phyloP scores from a whole-genome alignment of 1,140 invertebrate genomes.

The Cyclargus thomasi region DNA sequence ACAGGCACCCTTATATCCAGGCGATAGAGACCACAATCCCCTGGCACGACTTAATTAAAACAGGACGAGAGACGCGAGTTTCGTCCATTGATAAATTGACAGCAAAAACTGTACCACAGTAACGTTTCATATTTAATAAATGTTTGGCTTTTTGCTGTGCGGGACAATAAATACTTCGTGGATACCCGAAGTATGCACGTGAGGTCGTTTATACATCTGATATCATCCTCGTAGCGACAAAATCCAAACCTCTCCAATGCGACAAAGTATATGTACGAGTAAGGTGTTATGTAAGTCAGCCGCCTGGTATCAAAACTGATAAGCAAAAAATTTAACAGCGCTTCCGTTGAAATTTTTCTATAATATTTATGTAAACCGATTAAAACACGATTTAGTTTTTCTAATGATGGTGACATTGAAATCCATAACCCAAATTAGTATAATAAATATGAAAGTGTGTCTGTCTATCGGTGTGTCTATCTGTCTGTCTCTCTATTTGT shows the following conservation, averaged over 20 bases:
- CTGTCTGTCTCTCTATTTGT: too few species aligned
- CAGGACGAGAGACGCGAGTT: constrained; percentile 31
- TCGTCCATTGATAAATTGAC: constrained; percentile 41
- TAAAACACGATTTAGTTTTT: too few species aligned
- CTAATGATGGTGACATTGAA: too few species aligned
- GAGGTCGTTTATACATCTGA: neutral
- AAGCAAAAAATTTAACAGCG: too few species aligned
- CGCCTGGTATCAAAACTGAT: too few species aligned
- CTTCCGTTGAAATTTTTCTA: too few species aligned
- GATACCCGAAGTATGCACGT: neutral
- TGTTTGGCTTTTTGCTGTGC: neutral
- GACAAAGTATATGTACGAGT: neutral
- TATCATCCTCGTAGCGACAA: neutral
- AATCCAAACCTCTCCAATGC: neutral
- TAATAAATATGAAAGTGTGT: too few species aligned
- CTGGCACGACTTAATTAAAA: constrained; percentile 35
- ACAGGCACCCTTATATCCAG: constrained; percentile 28
- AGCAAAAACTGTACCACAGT: constrained; percentile 28
- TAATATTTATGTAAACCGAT: too few species aligned
- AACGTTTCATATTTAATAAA: constrained; percentile 22
- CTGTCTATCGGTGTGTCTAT: too few species aligned
- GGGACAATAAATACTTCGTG: neutral
- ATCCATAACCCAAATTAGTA: too few species aligned
- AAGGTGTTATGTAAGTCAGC: too few species aligned
- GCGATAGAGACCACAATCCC: constrained; percentile 24